Evolutionary conservation across 2,888 invertebrate species (phyloP), one percentile per base, ranked within the genome.

Genomic region (Harmothoe impar): DNA sequence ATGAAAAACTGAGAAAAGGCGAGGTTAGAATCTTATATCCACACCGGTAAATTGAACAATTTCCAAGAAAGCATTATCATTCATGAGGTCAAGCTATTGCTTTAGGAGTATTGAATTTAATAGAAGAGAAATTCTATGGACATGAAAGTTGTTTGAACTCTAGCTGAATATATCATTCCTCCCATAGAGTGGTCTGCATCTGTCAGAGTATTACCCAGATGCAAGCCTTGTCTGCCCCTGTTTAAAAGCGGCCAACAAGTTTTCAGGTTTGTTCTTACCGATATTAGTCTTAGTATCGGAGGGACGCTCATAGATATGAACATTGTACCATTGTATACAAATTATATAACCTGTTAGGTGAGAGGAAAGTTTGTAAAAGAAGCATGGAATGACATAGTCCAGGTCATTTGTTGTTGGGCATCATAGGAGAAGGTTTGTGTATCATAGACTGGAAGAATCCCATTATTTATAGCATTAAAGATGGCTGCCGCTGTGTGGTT

Each of bases 391-490:
- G 25, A 72, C n/a, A 25, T 72, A 72, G 72, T 72, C 31, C 72
- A 29, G 72, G 29, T 72, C 62, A 72, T 72, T 29, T 72, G 62
- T 62, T n/a, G n/a, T 20, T 62, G 62, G n/a, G 12, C 29, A 29
- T n/a, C 25, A 29, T 29, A 25, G 29, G 31, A 29, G 25, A 25
- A 72, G 31, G 72, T 72, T 72, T 72, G 72, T 72, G 72, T 72
- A 72, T 72, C 15, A 72, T 72, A 72, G 15, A 15, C 72, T 29
- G 31, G 15, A 15, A 72, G 31, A 72, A 72, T 29, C 72, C 20
- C 29, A 72, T 72, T 72, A 72, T 72, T 72, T 72, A 72, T 72
- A 72, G 72, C 72, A 72, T 72, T 72, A 29, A 62, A 62, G 62
- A 62, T n/a, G 62, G 25, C 62, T 1, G 25, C 25, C 25, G 62